These are phyloP conservation scores for Chaetops frenatus DNA, from an alignment of 2,113 vertebrate species.

Conservation along the genomic window DNA sequence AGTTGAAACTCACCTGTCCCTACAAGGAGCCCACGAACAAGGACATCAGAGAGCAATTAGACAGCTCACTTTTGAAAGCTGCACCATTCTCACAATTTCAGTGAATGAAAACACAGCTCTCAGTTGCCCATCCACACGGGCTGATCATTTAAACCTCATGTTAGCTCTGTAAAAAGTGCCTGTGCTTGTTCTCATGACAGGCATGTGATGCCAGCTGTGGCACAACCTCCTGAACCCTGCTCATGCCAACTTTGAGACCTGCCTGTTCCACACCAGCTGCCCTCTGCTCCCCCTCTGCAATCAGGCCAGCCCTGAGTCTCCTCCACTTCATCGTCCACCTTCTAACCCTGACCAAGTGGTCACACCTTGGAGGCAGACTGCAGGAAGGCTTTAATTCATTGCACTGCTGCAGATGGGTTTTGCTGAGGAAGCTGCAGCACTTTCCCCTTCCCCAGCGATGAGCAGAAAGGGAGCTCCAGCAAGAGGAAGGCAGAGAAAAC, in stretches of 20 bases:
- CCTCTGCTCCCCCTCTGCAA: not conserved
- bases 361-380: not conserved
- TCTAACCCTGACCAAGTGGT: fast-evolving
- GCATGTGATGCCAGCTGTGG: fast-evolving
- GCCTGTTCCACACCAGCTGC: not conserved
- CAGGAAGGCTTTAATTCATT: not conserved
- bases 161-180: not conserved
- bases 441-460: not conserved
- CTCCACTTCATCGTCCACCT: not conserved
- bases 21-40: not conserved
- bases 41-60: not conserved
- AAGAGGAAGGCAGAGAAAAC: fast-evolving
- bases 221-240: not conserved
- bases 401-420: not conserved
- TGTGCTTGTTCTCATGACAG: fast-evolving
- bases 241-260: fast-evolving
- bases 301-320: no score
- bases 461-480: not conserved
- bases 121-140: not conserved
- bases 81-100: fast-evolving
- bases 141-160: not conserved
- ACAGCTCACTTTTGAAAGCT: not conserved
- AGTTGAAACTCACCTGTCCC: not conserved
- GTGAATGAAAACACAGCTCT: not conserved
- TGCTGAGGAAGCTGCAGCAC: not conserved